These are phyloP conservation scores for Anodontia alba DNA, from an alignment of 2,888 invertebrate genomes.

Conservation along the genomic window DNA sequence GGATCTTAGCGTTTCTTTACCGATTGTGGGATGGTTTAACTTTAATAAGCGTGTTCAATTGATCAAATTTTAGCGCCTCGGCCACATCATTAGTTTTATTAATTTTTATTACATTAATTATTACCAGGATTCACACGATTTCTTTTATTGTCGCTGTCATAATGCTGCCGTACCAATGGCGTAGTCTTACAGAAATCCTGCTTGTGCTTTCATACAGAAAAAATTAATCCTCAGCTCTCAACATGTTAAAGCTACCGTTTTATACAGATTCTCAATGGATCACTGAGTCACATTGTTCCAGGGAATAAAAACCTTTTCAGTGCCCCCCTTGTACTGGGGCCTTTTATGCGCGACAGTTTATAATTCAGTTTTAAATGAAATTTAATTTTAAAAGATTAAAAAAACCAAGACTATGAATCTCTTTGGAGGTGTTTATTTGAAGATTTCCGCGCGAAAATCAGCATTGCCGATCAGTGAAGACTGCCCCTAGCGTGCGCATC, in stretches of 20 bases:
- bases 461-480: too few relatives aligned
- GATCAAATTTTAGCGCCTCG: too few relatives aligned
- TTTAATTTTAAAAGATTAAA: background rate
- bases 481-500: too few relatives aligned
- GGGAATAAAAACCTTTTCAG: background rate
- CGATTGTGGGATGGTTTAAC: too few relatives aligned
- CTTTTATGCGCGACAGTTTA: background rate
- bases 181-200: background rate
- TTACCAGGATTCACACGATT: too few relatives aligned
- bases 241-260: background rate
- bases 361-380: slow-evolving; percentile 9
- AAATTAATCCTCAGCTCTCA: background rate
- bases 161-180: too few relatives aligned
- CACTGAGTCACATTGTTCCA: background rate
- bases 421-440: background rate
- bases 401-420: background rate
- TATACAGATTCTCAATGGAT: slow-evolving; percentile 5
- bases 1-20: too few relatives aligned
- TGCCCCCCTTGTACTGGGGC: background rate
- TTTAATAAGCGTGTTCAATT: too few relatives aligned
- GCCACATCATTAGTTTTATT: too few relatives aligned
- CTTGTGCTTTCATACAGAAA: background rate
- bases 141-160: too few relatives aligned
- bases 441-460: too few relatives aligned
- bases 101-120: too few relatives aligned